Base-by-base conservation (phyloP, 2,888 invertebrate genomes). In the Sipha maydis region DNA sequence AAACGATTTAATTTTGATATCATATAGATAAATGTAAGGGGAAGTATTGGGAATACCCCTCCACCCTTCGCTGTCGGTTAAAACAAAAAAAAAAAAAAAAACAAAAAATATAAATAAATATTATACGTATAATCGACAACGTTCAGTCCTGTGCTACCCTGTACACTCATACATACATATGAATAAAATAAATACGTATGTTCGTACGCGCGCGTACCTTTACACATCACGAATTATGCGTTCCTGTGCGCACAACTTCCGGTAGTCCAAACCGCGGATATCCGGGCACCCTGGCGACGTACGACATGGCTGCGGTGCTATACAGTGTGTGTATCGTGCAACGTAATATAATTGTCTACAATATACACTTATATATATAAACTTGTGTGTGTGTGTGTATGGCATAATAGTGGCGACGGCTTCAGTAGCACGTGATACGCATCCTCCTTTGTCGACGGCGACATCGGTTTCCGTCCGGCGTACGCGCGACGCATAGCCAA, bases 381-480 rank as follows among this genome's bases (percentile, higher is more conserved):
- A n/a, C n/a, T n/a, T 34, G 34, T 34, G 34, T 4, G 34, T 19
- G 2, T 34, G 21, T 34, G 34, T 34, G 34, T 73, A 34, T 3
- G 17, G 28, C 34, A 41, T 41, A 11, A 34, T 4, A 34, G 31
- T 73, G 31, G 71, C n/a, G 48, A 71, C 31, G 71, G 71, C 31
- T 71, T 67, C 71, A 25, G 73, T 73, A 73, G 85, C 85, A 85
- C 85, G 85, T 85, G 85, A 85, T 77, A 85, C 77, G 77, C 85
- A 56, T 78, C 85, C 41, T 85, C 41, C 77, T 77, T 78, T 85
- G 85, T 85, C 85, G 67, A 31, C 75, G 71, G 31, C 76, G 67
- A 85, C 77, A 85, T 77, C 69, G 28, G 77, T 85, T 85, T 85
- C 85, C 85, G 85, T 85, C 48, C 48, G 85, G 69, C 48, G 69